Base-by-base conservation (phyloP, 2,113 vertebrate species). In the Harpagus bidentatus region DNA sequence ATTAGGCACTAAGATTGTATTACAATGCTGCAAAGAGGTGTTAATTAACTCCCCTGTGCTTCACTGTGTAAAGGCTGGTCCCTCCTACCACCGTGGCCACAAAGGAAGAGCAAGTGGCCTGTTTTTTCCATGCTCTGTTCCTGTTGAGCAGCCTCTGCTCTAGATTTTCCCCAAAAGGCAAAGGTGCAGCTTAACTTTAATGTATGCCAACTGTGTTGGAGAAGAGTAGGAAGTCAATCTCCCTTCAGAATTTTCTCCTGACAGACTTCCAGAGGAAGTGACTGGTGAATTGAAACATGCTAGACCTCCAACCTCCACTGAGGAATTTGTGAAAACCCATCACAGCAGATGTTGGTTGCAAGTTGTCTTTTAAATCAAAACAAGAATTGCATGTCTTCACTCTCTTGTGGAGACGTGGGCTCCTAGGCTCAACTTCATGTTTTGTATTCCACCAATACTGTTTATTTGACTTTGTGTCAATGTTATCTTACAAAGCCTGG, bases 301-400 rank as follows among this genome's bases (percentile, higher is more conserved):
- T 92, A 65, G 86, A 91, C 78, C 43, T 91, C 62, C 83, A 95
- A 0, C 66, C 42, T 93, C 62, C 28, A 26, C 36, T 25, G 56
- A 80, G 52, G 48, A 92, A 61, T 73, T 69, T 92, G 86, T 85
- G 86, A 84, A 95, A 94, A 76, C 58, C n/a, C 36, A 67, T 95
- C 61, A 73, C 47, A 91, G 80, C 48, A 89, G 45, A 69, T 92
- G 78, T 50, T 85, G 53, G 26, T 85, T 93, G 65, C 83, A 93
- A 88, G 40, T 50, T 93, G 73, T 66, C 73, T 79, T 83, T 76
- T 89, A 78, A 87, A 69, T 89, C 77, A 87, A 92, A 95, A 65
- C 55, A 92, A 85, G 73, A 73, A 47, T 65, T 73, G 16, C 2
- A 0, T 66, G 53, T 80, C 86, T 94, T 95, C 52, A 45, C 50